These are phyloP conservation scores for Bombus vancouverensis DNA, from an alignment of 1,140 invertebrate species.

Conservation along the genomic window DNA sequence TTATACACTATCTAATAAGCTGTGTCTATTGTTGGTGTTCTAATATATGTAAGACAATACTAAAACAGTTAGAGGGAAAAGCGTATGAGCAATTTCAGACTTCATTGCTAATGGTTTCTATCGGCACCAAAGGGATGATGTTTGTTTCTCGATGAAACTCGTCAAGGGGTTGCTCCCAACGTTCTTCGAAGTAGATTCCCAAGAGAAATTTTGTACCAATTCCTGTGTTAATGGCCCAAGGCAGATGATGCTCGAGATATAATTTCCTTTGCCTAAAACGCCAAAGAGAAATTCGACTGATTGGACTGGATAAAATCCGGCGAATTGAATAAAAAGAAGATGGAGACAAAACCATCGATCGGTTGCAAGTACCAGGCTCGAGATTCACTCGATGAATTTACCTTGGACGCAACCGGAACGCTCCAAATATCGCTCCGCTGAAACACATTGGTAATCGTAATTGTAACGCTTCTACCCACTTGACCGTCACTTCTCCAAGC, in stretches of 20 bases:
- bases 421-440: constrained; percentile 93
- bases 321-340: background rate
- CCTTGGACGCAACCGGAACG: constrained; percentile 91
- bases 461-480: constrained; percentile 98
- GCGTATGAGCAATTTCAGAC: background rate
- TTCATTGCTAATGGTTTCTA: background rate
- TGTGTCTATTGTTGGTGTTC: background rate
- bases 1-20: constrained; percentile 76
- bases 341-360: background rate
- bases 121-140: constrained; percentile 77
- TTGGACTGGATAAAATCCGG: too few relatives aligned
- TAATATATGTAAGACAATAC: background rate
- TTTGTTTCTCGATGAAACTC: constrained; percentile 92
- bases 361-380: background rate
- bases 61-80: too few relatives aligned
- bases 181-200: constrained; percentile 95
- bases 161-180: constrained; percentile 94
- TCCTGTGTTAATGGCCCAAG: constrained; percentile 94
- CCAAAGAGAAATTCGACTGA: background rate
- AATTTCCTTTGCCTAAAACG: constrained; percentile 89
- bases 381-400: constrained; percentile 75
- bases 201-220: constrained; percentile 89
- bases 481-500: constrained; percentile 96
- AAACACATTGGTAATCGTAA: constrained; percentile 95
- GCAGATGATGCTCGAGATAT: constrained; percentile 91